These are phyloP conservation scores for Indicator maculatus DNA, from an alignment of 2,113 vertebrate genomes.

Conservation along the genomic window DNA sequence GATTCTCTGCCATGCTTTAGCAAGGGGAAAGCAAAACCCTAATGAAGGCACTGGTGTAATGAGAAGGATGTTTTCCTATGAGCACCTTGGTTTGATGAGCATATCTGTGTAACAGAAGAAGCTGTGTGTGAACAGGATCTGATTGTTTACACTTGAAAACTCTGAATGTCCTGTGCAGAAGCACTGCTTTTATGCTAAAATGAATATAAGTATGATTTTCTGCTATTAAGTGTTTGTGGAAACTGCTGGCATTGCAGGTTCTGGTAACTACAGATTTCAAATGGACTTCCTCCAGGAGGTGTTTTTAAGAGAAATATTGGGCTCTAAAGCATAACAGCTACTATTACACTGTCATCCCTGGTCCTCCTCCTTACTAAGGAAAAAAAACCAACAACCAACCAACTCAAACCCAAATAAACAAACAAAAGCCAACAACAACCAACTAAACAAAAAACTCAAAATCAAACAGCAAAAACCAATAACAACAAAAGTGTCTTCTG, in stretches of 20 bases:
- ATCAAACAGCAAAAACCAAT: too few relatives aligned
- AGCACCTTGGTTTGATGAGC: neutral
- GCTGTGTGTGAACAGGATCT: neutral
- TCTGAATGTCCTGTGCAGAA: too few relatives aligned
- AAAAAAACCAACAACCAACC: too few relatives aligned
- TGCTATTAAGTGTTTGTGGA: too few relatives aligned
- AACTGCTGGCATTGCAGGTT: too few relatives aligned
- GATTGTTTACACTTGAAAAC: too few relatives aligned
- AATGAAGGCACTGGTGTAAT: neutral
- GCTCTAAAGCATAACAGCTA: neutral
- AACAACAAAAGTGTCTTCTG: neutral
- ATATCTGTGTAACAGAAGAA: neutral
- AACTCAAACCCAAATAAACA: too few relatives aligned
- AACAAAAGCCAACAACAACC: too few relatives aligned
- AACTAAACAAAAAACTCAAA: too few relatives aligned
- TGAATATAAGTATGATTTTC: too few relatives aligned
- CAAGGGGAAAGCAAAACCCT: neutral
- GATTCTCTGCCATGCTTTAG: accelerated
- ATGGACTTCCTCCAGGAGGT: neutral
- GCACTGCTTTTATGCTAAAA: too few relatives aligned
- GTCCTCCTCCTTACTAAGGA: neutral
- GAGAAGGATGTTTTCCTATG: neutral
- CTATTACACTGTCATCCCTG: neutral
- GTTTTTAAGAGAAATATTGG: neutral
- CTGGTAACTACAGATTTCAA: too few relatives aligned